These are phyloP conservation scores for Conus canariensis DNA, from an alignment of 2,888 invertebrate genomes.

Conservation along the genomic window DNA sequence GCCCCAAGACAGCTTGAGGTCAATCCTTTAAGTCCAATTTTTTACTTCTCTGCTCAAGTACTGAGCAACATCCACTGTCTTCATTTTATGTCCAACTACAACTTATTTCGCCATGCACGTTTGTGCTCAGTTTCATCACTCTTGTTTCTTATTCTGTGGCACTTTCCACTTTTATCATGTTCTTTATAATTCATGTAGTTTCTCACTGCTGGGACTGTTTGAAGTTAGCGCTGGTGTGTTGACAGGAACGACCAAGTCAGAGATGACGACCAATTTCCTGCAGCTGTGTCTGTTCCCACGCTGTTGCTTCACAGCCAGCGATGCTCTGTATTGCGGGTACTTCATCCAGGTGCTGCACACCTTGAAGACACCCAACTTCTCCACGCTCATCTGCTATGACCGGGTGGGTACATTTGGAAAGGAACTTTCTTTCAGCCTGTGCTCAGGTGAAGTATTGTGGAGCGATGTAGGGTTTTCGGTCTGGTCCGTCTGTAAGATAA, in stretches of 20 bases:
- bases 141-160: too few relatives aligned
- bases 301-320: slow-evolving; percentile 96
- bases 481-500: too few relatives aligned
- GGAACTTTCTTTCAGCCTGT: background rate
- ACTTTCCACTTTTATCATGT: too few relatives aligned
- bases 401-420: slow-evolving; percentile 83
- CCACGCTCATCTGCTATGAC: slow-evolving; percentile 97
- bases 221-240: background rate
- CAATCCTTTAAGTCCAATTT: too few relatives aligned
- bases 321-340: slow-evolving; percentile 98
- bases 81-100: too few relatives aligned
- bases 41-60: too few relatives aligned
- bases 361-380: slow-evolving; percentile 96
- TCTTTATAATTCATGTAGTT: too few relatives aligned
- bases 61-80: too few relatives aligned
- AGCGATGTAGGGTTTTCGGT: background rate
- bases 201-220: too few relatives aligned
- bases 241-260: slow-evolving; percentile 86
- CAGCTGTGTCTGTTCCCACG: slow-evolving; percentile 98
- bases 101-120: too few relatives aligned
- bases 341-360: slow-evolving; percentile 97
- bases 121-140: too few relatives aligned
- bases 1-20: too few relatives aligned
- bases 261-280: slow-evolving; percentile 96
- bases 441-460: background rate